Percentiles rank a stretch among this genome's conserved stretches.
phyloP scores from a whole-genome alignment of 2,797 vertebrate species.

The Linurgus olivaceus region DNA sequence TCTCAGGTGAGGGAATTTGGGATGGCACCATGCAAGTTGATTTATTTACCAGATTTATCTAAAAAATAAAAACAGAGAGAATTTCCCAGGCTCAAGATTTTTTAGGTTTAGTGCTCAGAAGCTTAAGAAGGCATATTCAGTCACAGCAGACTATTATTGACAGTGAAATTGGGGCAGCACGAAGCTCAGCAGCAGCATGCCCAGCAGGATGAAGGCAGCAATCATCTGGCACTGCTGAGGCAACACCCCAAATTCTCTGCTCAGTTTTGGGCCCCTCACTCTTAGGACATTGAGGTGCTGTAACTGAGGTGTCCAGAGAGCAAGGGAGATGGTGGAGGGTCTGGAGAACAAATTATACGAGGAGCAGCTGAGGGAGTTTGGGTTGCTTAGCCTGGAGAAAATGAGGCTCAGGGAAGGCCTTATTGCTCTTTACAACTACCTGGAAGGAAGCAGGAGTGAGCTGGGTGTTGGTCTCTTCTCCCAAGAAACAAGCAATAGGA shows the following conservation, averaged over 20 bases:
- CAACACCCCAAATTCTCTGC: neutral
- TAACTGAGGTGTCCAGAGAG: rapidly evolving
- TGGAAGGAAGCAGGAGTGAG: neutral
- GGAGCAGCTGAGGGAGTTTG: neutral
- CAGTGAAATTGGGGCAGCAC: neutral
- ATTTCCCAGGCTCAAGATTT: neutral
- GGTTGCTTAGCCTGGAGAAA: neutral
- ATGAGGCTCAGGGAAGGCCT: neutral
- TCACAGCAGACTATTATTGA: neutral
- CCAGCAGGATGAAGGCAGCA: neutral
- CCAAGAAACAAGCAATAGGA: neutral
- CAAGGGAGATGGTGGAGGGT: neutral
- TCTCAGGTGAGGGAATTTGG: neutral
- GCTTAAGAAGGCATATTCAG: neutral
- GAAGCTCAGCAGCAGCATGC: neutral
- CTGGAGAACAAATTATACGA: rapidly evolving
- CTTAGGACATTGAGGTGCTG: neutral
- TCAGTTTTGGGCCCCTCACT: neutral
- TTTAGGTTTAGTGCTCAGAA: neutral
- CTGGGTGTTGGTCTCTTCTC: neutral
- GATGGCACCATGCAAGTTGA: neutral
- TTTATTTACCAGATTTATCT: neutral
- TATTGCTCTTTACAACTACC: rapidly evolving
- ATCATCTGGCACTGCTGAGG: neutral
- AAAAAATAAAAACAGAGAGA: neutral